phyloP scores from a whole-genome alignment of 2,113 vertebrate genomes.

The Benitochromis conjunctus region DNA sequence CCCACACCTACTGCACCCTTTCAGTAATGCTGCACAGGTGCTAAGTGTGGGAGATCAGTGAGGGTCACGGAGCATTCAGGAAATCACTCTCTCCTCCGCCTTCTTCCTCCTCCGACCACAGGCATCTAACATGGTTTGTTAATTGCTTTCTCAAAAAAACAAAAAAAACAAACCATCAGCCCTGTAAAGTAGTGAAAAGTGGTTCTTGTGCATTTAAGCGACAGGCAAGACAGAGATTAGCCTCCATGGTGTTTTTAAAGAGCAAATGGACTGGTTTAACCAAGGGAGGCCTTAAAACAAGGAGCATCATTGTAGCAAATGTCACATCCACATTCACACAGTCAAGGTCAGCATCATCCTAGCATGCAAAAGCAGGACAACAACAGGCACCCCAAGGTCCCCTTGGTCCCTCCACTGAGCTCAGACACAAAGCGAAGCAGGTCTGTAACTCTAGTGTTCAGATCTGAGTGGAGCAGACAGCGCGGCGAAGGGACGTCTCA shows the following conservation, averaged over 20 bases:
- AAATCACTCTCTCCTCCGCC: neutral
- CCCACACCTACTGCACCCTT: neutral
- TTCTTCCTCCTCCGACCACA: neutral
- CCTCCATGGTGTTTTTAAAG: neutral
- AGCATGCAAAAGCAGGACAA: conserved; percentile 46
- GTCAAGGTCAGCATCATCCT: conserved; percentile 31
- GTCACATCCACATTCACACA: conserved; percentile 17
- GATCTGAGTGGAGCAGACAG: conserved; percentile 45
- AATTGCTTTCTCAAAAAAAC: neutral
- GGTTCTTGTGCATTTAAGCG: conserved; percentile 25
- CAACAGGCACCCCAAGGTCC: conserved; percentile 34
- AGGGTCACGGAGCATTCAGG: neutral
- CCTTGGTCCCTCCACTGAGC: neutral
- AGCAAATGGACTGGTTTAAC: conserved; percentile 14
- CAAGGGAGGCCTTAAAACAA: conserved; percentile 6
- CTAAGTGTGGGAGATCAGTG: neutral
- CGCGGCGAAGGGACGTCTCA: conserved; percentile 24
- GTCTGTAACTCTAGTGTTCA: conserved; percentile 16
- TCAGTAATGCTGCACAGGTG: conserved; percentile 5
- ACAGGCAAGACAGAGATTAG: neutral
- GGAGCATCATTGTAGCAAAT: conserved; percentile 11
- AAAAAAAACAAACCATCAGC: neutral
- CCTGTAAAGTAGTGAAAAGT: neutral
- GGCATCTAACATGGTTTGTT: neutral
- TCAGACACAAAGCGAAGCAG: conserved; percentile 10